phyloP scores from a whole-genome alignment of 2,113 vertebrate genomes.

The Caretta caretta region DNA sequence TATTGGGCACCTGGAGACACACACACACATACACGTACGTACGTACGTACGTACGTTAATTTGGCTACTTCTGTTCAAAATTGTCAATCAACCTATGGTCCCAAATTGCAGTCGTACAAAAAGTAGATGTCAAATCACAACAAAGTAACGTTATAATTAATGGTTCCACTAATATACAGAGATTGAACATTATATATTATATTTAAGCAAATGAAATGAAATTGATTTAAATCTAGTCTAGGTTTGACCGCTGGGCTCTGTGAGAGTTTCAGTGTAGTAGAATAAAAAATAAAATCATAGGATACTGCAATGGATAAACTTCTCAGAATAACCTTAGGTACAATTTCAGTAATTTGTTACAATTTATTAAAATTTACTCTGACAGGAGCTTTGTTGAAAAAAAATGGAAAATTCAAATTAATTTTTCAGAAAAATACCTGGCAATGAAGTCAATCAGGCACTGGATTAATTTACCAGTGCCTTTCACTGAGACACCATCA shows the following conservation, averaged over 20 bases:
- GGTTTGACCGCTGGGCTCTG: not conserved
- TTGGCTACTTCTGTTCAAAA: not conserved
- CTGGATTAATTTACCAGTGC: not conserved
- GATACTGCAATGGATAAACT: not conserved
- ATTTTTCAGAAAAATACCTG: not conserved
- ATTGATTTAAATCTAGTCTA: not conserved
- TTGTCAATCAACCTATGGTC: not conserved
- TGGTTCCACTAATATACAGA: not conserved
- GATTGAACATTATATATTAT: not conserved
- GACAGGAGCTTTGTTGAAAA: not conserved
- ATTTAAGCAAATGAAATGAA: not conserved
- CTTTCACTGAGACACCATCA: not conserved
- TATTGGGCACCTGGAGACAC: not conserved
- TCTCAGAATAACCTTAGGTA: not conserved
- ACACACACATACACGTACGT: not conserved
- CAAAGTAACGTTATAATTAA: not conserved
- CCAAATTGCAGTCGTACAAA: not conserved
- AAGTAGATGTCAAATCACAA: not conserved
- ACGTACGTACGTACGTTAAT: not conserved
- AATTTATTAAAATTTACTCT: not conserved
- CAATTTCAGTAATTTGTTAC: too few relatives aligned
- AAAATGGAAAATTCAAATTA: not conserved
- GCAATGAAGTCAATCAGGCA: not conserved
- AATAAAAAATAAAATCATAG: not conserved
- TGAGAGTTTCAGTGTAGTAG: not conserved